phyloP scores from a whole-genome alignment of 2,888 invertebrate species.

The Hyposoter dolosus region DNA sequence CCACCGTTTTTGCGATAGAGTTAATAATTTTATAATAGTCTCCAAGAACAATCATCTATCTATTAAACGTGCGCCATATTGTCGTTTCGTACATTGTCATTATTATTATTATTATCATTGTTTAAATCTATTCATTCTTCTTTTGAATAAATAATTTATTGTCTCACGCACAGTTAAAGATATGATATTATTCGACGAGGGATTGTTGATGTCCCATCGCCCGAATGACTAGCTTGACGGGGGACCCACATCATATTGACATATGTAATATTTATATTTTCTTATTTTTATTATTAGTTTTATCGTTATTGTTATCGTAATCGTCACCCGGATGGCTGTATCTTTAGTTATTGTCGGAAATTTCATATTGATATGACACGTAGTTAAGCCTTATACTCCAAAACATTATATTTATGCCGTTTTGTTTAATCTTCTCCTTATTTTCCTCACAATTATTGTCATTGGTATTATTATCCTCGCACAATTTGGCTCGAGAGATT shows the following conservation, averaged over 20 bases:
- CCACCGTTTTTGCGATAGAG: too few species aligned
- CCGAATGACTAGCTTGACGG: slow-evolving; percentile 64
- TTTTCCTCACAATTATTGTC: slow-evolving; percentile 18
- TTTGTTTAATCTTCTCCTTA: slow-evolving; percentile 28
- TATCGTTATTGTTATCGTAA: slow-evolving; percentile 46
- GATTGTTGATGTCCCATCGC: slow-evolving; percentile 41
- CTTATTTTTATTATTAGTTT: slow-evolving; percentile 11
- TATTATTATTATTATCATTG: slow-evolving; percentile 19
- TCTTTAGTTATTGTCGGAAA: slow-evolving; percentile 60
- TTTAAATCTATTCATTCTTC: slow-evolving; percentile 13
- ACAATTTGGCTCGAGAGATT: slow-evolving; percentile 57
- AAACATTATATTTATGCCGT: slow-evolving; percentile 27
- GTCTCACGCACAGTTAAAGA: slow-evolving; percentile 71
- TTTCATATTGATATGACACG: slow-evolving; percentile 69
- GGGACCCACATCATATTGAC: slow-evolving; percentile 69
- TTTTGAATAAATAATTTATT: slow-evolving; percentile 65
- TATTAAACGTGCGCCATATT: slow-evolving; percentile 68
- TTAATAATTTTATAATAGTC: neutral
- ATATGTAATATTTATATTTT: slow-evolving; percentile 65
- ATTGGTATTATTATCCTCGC: slow-evolving; percentile 66
- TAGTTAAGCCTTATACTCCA: slow-evolving; percentile 64
- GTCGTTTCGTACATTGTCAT: slow-evolving; percentile 55
- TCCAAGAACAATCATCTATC: slow-evolving; percentile 45
- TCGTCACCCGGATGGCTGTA: slow-evolving; percentile 60
- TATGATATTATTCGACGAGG: slow-evolving; percentile 67